phyloP scores from a whole-genome alignment of 1,140 invertebrate genomes.

The Drosophila virilis region DNA sequence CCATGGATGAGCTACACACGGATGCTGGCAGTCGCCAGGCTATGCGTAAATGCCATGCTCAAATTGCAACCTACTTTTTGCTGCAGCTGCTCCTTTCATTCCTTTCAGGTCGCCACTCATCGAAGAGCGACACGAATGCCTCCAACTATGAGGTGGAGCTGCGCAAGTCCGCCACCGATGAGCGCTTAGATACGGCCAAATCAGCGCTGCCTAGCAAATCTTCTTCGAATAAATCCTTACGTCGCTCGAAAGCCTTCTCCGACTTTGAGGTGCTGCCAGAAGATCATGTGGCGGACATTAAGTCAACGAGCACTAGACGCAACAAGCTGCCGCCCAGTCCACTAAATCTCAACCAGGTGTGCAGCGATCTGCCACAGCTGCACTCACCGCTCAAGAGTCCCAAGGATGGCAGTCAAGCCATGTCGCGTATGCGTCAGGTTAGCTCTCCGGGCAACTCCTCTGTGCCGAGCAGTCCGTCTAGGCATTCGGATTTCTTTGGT shows the following conservation, averaged over 20 bases:
- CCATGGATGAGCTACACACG: slow-evolving; percentile 72
- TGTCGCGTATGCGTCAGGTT: slow-evolving; percentile 64
- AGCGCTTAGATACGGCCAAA: slow-evolving; percentile 50
- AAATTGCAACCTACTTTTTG: neutral
- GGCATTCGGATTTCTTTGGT: slow-evolving; percentile 86
- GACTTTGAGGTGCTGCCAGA: slow-evolving; percentile 81
- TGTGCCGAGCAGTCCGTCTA: slow-evolving; percentile 88
- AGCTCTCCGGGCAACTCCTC: slow-evolving; percentile 85
- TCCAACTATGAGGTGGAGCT: slow-evolving; percentile 59
- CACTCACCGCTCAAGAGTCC: slow-evolving; percentile 76
- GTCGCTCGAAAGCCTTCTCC: slow-evolving; percentile 70
- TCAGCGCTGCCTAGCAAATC: slow-evolving; percentile 65
- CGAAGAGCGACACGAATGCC: slow-evolving; percentile 68
- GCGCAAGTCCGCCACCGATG: slow-evolving; percentile 63
- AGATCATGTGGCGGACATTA: slow-evolving; percentile 77
- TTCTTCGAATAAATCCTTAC: slow-evolving; percentile 72
- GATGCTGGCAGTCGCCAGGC: slow-evolving; percentile 54
- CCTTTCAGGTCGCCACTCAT: slow-evolving; percentile 70
- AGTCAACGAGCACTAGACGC: slow-evolving; percentile 53
- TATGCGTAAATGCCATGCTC: slow-evolving; percentile 53
- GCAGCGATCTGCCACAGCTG: slow-evolving; percentile 74
- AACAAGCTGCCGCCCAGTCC: slow-evolving; percentile 74
- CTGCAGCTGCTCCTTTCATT: neutral
- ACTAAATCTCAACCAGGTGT: slow-evolving; percentile 73
- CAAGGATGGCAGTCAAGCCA: slow-evolving; percentile 60